Conservation (phyloP, 2,888 invertebrate genomes). For the Thereva unica region DNA sequence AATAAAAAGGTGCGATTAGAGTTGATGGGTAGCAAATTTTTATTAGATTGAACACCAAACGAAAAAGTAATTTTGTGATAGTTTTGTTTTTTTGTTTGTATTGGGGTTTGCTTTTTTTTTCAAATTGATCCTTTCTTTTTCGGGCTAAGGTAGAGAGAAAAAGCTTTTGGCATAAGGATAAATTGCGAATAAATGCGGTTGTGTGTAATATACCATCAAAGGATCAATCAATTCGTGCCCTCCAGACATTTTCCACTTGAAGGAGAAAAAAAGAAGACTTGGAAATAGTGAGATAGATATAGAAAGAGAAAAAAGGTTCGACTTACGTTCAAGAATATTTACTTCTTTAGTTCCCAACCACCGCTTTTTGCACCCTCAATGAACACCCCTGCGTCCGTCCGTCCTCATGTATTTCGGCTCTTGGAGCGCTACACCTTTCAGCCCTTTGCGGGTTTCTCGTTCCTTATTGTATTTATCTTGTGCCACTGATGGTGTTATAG, state of each 20-base stretch:
- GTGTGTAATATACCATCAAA: neutral
- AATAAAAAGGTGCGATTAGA: neutral
- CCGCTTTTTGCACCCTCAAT: neutral
- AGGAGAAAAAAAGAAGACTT: neutral
- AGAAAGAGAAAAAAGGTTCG: too few relatives aligned
- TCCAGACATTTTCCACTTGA: slow-evolving; percentile 20
- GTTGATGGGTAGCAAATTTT: neutral
- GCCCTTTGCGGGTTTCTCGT: too few relatives aligned
- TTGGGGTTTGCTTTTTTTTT: too few relatives aligned
- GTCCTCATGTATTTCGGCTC: too few relatives aligned
- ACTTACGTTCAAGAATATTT: too few relatives aligned
- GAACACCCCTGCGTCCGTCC: neutral
- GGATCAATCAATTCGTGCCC: slow-evolving; percentile 15
- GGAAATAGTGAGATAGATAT: neutral
- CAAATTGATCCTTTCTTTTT: too few relatives aligned
- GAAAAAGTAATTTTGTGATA: too few relatives aligned
- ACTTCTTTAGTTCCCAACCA: too few relatives aligned
- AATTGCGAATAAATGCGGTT: neutral
- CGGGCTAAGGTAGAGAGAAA: too few relatives aligned
- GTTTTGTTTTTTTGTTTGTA: too few relatives aligned
- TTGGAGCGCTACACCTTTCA: too few relatives aligned
- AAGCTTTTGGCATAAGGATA: neutral
- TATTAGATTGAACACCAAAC: neutral
- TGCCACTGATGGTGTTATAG: slow-evolving; percentile 25
- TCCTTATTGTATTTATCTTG: slow-evolving; percentile 20